Evolutionary conservation across 2,888 invertebrate species (phyloP).

Genomic region (Homarus gammarus): DNA sequence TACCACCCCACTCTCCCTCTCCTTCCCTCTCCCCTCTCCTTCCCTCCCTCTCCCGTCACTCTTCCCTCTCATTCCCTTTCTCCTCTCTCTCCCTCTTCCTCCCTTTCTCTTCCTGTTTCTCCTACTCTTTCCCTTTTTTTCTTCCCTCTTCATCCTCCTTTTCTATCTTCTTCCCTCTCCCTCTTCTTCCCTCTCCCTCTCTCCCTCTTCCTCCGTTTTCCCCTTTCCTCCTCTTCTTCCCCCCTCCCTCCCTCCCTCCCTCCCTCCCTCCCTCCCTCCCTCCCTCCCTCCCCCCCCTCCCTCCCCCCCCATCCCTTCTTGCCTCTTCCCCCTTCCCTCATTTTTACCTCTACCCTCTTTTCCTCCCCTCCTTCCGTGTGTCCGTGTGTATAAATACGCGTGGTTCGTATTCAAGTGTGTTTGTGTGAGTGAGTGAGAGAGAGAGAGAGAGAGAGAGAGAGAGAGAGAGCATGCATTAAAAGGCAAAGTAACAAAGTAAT

Average conservation of each 20-base stretch:
- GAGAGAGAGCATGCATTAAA: no score
- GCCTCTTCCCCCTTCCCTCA: background rate
- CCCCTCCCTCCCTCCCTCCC: background rate
- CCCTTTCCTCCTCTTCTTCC: background rate
- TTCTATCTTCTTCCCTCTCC: background rate
- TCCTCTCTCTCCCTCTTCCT: slow-evolving; percentile 17
- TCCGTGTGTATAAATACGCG: background rate
- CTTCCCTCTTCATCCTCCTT: background rate
- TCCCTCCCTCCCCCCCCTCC: background rate
- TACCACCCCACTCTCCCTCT: no score
- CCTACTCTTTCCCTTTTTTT: background rate
- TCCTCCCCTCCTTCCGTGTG: background rate
- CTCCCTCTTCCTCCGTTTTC: background rate
- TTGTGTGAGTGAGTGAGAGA: no score
- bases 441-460: no score
- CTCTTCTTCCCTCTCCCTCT: no score
- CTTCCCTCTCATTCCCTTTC: slow-evolving; percentile 3
- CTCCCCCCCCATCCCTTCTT: background rate
- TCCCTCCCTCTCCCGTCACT: background rate
- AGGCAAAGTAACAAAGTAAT: no score
- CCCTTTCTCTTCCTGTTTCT: background rate
- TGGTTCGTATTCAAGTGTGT: no score
- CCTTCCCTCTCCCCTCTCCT: background rate
- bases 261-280: background rate
- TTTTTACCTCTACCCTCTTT: background rate